These are phyloP conservation scores for Propsilocerus akamusi DNA, from an alignment of 1,140 invertebrate genomes.

Conservation along the genomic window DNA sequence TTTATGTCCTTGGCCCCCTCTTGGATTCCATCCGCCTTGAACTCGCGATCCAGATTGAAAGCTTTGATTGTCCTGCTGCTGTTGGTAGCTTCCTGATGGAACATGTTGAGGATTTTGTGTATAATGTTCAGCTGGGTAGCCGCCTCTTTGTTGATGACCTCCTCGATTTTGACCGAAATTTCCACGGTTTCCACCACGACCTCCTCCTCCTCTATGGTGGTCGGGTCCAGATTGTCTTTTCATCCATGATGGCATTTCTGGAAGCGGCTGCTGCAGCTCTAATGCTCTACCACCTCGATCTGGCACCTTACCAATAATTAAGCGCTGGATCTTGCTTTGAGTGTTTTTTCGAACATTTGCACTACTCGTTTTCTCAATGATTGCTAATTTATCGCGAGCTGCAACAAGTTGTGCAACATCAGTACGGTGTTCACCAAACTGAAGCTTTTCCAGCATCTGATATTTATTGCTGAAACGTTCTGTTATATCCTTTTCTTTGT, in stretches of 20 bases:
- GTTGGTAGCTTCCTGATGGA: conserved; percentile 6
- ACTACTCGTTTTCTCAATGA: conserved; percentile 76
- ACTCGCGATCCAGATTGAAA: conserved; percentile 7
- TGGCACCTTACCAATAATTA: conserved; percentile 72
- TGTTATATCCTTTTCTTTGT: conserved; percentile 52
- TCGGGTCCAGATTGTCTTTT: conserved; percentile 14
- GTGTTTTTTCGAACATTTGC: conserved; percentile 62
- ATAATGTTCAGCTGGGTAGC: conserved; percentile 7
- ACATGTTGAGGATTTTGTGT: conserved; percentile 9
- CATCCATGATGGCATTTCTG: conserved; percentile 89
- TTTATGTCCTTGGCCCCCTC: too few relatives aligned
- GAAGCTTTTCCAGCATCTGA: conserved; percentile 28
- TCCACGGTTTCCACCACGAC: conserved; percentile 13
- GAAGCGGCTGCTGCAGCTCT: conserved; percentile 78
- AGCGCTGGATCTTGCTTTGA: conserved; percentile 60
- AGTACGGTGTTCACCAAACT: conserved; percentile 36
- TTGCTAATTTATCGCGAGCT: conserved; percentile 59
- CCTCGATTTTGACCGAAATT: conserved; percentile 6
- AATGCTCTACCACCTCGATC: conserved; percentile 77
- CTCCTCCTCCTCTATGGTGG: conserved; percentile 11
- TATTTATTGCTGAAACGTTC: conserved; percentile 47
- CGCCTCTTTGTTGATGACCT: conserved; percentile 9
- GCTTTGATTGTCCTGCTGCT: neutral
- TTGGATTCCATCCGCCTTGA: conserved; percentile 9
- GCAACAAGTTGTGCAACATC: conserved; percentile 54